Base-by-base conservation (phyloP, 2,797 vertebrate species). In the Sparidentex hasta region DNA sequence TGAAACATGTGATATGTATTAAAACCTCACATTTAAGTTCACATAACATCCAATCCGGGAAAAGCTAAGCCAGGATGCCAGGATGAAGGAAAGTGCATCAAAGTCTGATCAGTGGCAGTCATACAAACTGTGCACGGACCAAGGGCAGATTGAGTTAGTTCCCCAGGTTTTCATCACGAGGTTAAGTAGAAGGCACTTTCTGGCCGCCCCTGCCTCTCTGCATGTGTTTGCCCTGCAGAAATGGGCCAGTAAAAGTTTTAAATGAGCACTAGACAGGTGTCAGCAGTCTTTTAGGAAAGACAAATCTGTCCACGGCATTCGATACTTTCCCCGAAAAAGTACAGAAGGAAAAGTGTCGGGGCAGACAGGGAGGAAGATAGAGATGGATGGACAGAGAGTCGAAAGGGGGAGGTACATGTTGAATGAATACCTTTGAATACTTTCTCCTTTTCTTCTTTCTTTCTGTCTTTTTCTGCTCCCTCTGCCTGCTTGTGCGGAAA, bases 221-320 rank as follows among this genome's bases (percentile, higher is more conserved):
- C 59, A 61, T 65, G 62, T 38, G 71, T 67, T 51, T 61, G 83
- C 78, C 62, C 74, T 33, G 43, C 27, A 83, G 68, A 86, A 82
- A 69, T 16, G 59, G 71, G 52, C 43, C 61, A 63, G 87, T 88
- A 80, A 85, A 87, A 71, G 76, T 79, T 69, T 76, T 44, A 84
- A 84, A 84, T 86, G 76, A 84, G 76, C 23, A 0, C 41, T 20
- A 79, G 76, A 68, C 83, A 82, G 84, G 74, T 80, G 85, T 84
- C 71, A 48, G 69, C 58, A 58, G 68, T 62, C 71, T 82, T 74
- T 77, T 41, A 73, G 48, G 54, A 77, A 59, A 85, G 86, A 86
- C 73, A 78, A 78, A 91, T 92, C 80, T 83, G 78, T 90, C 84
- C 76, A 57, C 74, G 41, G 71, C 17, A 38, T 73, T 56, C 47